Percentiles rank a stretch among this genome's conserved stretches.
These are phyloP conservation scores for Melanostoma mellinum DNA, from an alignment of 2,888 invertebrate genomes.

Conservation along the genomic window DNA sequence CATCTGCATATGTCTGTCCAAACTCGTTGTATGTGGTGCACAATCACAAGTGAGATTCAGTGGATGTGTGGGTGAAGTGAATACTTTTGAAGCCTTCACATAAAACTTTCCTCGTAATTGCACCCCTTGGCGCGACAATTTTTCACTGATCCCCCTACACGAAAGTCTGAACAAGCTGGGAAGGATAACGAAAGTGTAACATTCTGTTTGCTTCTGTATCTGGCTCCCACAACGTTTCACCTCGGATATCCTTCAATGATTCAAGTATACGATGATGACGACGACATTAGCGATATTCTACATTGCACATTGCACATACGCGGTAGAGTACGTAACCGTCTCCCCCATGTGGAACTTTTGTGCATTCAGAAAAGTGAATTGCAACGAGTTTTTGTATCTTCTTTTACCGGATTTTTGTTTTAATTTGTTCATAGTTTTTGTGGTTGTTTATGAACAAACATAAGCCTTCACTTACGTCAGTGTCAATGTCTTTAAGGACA, in stretches of 20 bases:
- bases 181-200: conserved; percentile 41
- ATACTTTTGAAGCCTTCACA: conserved; percentile 29
- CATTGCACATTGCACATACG: not conserved
- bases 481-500: conserved; percentile 17
- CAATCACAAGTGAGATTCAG: conserved; percentile 21
- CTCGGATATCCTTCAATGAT: conserved; percentile 59
- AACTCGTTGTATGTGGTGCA: not conserved
- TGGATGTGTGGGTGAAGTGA: conserved; percentile 2
- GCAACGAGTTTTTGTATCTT: conserved; percentile 22
- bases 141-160: conserved; percentile 33
- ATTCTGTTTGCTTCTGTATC: conserved; percentile 31
- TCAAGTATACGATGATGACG: conserved; percentile 44
- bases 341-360: not conserved
- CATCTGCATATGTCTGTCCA: conserved; percentile 16
- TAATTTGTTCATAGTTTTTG: not conserved
- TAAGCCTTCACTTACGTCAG: conserved; percentile 17
- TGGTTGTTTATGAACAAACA: conserved; percentile 1
- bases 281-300: conserved; percentile 18
- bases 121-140: conserved; percentile 46
- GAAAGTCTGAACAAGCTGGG: conserved; percentile 20
- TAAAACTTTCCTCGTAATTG: conserved; percentile 58
- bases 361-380: conserved; percentile 20
- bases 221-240: conserved; percentile 33
- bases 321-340: conserved; percentile 15
- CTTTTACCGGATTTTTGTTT: not conserved